Conservation (phyloP, 2,797 vertebrate species). For the Hemibagrus guttatus region DNA sequence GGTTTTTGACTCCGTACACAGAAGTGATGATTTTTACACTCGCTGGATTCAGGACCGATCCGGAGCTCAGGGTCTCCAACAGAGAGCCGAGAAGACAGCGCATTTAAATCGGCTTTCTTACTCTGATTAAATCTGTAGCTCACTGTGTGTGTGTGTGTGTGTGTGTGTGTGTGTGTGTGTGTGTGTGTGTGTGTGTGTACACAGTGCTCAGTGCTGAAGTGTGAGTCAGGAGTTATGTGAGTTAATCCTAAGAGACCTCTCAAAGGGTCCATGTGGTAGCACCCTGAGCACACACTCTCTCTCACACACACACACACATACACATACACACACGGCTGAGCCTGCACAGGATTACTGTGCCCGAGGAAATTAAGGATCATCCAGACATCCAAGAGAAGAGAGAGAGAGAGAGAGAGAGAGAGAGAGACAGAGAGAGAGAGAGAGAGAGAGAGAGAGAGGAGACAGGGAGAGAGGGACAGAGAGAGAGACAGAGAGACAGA, state of each 20-base stretch:
- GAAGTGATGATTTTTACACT: constrained; percentile 1
- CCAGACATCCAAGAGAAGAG: constrained; percentile 43
- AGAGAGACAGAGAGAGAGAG: not conserved
- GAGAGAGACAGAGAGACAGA: not conserved
- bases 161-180: constrained; percentile 14
- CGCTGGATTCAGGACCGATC: not conserved
- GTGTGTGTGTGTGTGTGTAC: constrained; percentile 26
- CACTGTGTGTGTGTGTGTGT: constrained; percentile 38
- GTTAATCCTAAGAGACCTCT: constrained; percentile 77
- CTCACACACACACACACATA: constrained; percentile 23
- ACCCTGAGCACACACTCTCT: constrained; percentile 48
- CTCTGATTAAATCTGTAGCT: constrained; percentile 23
- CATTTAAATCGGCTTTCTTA: constrained; percentile 18
- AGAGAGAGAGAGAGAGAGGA: not conserved
- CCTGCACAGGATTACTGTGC: constrained; percentile 51
- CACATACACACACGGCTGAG: constrained; percentile 23
- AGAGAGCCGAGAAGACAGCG: not conserved
- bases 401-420: not conserved
- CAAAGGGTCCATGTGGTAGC: constrained; percentile 73
- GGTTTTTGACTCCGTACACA: not conserved
- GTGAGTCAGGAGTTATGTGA: constrained; percentile 77
- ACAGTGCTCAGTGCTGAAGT: constrained; percentile 23
- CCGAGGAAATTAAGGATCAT: constrained; percentile 80
- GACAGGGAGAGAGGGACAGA: not conserved
- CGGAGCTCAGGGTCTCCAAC: not conserved